These are phyloP conservation scores for Ashinkailepas kermadecensis DNA, from an alignment of 2,888 invertebrate species.

Conservation along the genomic window DNA sequence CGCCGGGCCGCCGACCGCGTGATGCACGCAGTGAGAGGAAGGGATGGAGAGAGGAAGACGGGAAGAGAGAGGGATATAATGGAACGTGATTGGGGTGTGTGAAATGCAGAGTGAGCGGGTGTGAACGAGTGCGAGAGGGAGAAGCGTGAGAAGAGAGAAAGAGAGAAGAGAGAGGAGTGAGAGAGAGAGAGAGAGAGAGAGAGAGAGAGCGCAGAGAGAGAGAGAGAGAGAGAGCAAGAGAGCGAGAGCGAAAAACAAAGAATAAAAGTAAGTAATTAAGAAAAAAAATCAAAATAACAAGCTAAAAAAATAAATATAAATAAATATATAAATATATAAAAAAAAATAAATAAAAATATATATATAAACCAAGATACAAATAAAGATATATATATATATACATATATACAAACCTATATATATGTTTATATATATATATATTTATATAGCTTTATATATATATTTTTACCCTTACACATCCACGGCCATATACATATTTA, in stretches of 20 bases:
- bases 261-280: too few species aligned
- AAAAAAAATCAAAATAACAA: too few species aligned
- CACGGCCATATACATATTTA: too few species aligned
- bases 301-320: too few species aligned
- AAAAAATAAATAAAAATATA: neutral
- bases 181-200: neutral
- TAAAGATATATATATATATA: too few species aligned
- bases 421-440: too few species aligned
- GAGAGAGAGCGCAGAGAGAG: slow-evolving; percentile 8
- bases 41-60: slow-evolving; percentile 24
- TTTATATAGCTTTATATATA: too few species aligned
- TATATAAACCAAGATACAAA: too few species aligned
- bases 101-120: neutral
- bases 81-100: too few species aligned
- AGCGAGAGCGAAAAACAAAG: slow-evolving; percentile 10
- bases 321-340: neutral
- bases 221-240: slow-evolving; percentile 22
- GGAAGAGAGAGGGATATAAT: neutral
- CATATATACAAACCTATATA: too few species aligned
- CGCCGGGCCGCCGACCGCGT: neutral
- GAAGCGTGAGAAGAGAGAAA: neutral
- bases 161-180: neutral
- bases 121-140: neutral
- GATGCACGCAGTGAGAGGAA: slow-evolving; percentile 5
- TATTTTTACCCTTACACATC: too few species aligned